Evolutionary conservation across 2,888 invertebrate species (phyloP), one percentile per base, ranked within the genome.

Genomic region (Odontocolon sp.): DNA sequence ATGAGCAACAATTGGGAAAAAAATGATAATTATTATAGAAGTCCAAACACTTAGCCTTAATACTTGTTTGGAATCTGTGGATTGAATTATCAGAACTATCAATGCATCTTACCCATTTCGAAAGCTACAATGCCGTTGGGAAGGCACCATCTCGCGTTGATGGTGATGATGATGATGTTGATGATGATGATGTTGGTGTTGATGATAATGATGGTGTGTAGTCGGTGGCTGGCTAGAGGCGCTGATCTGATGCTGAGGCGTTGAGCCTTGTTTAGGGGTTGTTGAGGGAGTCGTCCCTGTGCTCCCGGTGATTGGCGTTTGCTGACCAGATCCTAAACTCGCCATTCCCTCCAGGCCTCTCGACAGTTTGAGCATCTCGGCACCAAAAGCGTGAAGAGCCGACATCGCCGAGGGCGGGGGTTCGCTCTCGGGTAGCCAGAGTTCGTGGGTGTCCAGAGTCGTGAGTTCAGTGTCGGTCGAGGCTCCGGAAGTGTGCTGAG

Each of bases 401-500:
- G 96, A 95, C 94, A 96, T 95, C 80, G 96, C 95, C 83, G 95
- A 95, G 26, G 96, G 95, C 77, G 95, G 94, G 38, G 95, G 95
- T 87, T 96, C 95, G 89, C 92, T 91, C 81, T 93, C 93, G 76
- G 94, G 94, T 38, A 96, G 92, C 96, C 96, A 96, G 2, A 96
- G 92, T 80, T 96, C 96, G 87, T 96, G 95, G 9, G 95, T 95
- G 87, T 96, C 96, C 80, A 96, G 92, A 0, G 95, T 95, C 42
- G 96, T 96, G 31, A 96, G 92, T 89, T 96, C 96, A 1, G 96
- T 96, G 86, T 96, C 96, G 0, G 96, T 96, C 3, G 96, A 96
- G 1, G 95, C 94, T 0, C 94, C 95, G 1, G 95, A 96, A 82
- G 92, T 92, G 88, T 95, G 95, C 84, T 94, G 94, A 9, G 94